These are phyloP conservation scores for Vireo altiloquus DNA, from an alignment of 2,113 vertebrate species.

Conservation along the genomic window DNA sequence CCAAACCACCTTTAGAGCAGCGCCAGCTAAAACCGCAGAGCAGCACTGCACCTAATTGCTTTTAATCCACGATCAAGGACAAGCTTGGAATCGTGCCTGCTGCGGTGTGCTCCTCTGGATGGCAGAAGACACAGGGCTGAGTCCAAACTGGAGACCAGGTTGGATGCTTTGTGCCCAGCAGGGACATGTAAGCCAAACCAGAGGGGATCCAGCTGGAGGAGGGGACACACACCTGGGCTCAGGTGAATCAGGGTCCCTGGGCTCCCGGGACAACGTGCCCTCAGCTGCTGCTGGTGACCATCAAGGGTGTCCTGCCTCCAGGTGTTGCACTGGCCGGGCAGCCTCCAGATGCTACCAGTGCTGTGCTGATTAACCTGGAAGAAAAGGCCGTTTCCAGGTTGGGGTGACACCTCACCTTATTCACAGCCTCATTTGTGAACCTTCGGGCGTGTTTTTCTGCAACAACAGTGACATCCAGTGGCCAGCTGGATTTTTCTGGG, in stretches of 20 bases:
- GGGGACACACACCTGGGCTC: neutral
- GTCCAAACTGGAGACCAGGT: neutral
- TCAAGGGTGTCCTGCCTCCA: neutral
- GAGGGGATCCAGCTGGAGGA: neutral
- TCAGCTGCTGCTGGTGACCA: neutral
- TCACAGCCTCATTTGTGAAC: conserved; percentile 14
- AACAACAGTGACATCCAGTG: conserved; percentile 63
- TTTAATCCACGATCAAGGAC: neutral
- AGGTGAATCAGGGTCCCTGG: fast-evolving
- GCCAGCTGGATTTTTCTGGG: neutral
- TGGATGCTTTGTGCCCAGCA: neutral
- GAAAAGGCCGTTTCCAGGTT: neutral
- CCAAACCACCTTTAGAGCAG: neutral
- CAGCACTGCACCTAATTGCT: neutral
- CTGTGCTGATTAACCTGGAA: neutral
- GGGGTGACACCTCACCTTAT: neutral
- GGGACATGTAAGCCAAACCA: neutral
- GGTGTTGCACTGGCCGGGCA: neutral
- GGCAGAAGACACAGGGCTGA: neutral
- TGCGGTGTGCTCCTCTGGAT: fast-evolving
- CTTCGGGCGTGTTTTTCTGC: neutral
- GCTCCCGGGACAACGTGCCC: neutral
- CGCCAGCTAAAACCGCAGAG: neutral
- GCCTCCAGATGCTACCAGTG: neutral
- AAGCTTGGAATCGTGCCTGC: neutral